Base-by-base conservation (phyloP, 2,888 invertebrate species). In the Caprella mutica region DNA sequence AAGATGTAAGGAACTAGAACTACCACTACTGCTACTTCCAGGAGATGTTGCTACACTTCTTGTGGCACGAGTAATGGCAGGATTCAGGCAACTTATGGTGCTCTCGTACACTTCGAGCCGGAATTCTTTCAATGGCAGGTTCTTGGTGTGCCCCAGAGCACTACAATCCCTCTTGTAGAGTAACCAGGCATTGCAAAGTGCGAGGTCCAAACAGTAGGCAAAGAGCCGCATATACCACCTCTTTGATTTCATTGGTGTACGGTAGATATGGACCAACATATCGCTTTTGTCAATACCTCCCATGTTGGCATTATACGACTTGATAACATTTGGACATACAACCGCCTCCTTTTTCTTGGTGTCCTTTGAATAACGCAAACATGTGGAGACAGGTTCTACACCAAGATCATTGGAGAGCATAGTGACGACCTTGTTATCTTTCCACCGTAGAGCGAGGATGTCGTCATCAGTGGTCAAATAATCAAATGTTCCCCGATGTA, bases 371-470 rank as follows among this genome's bases (percentile, higher is more conserved):
- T 30, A 56, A 40, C 56, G 29, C 29, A 23, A 8, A 26, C 9
- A 6, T 5, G 21, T 23, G 5, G 42, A 23, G 26, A 42, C 17
- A 9, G 56, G 40, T 33, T 38, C 44, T 19, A 57, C 35, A 23
- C 57, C 44, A n/a, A 52, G 14, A 51, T 59, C 43, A 12, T 17
- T 42, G 48, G 55, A 51, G 14, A 59, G 38, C 12, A 59, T 8
- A 12, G 55, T 59, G 26, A 59, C 51, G 3, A 59, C 43, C 26
- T 51, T 59, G 40, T 55, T 59, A 43, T 55, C 51, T 39, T 55
- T 59, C 55, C 43, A 55, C 24, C 51, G 38, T 5, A 51, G 9
- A 5, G 38, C 55, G n/a, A 59, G 39, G 39, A 55, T 55, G 2
- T 50, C 58, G 30, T 57, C 53, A 29, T 54, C 24, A 33, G 26